Base-by-base conservation (phyloP, 2,797 vertebrate species). In the Etheostoma nigrum region DNA sequence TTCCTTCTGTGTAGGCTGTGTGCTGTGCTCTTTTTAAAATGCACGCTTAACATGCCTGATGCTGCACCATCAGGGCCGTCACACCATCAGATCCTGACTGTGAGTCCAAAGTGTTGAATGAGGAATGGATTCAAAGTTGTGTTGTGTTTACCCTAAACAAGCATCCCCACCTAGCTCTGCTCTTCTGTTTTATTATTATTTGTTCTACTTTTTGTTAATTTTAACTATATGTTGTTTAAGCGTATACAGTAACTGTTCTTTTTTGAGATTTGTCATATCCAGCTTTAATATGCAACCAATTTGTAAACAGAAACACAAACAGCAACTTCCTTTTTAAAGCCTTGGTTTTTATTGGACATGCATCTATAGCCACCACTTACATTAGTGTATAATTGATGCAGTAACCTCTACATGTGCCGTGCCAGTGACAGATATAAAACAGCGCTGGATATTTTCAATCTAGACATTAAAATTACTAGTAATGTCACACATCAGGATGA, bases 281-380 rank as follows among this genome's bases (percentile, higher is more conserved):
- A 40, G 5, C 25, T 47, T 59, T 63, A 12, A 51, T 30, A 47
- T 66, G 14, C 18, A 21, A 27, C 10, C 36, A n/a, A 3, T 30
- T 67, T 67, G 33, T n/a, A 5, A 82, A 63, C 6, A 63, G 16
- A 65, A 64, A 85, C 53, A 49, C 11, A 72, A 78, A 58, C 27
- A 66, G 5, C 12, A 1, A 30, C 51, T 30, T 61, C 10, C 7
- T 67, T 47, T 72, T 66, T 30, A 78, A 73, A 64, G 42, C 64
- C 53, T 73, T 79, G 67, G 25, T 61, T 67, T 82, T 93, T 94
- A 93, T 92, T 93, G 72, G 83, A 89, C 92, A 94, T 94, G 93
- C 92, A 91, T 92, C 87, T 77, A 40, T 40, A 84, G 80, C 91
- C 88, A 89, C 67, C 86, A 76, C 78, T 89, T 76, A 92, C 87